Percentiles rank a stretch among this genome's conserved stretches.
Conservation (phyloP, 1,140 invertebrate genomes). For the Probaryconus sp. region DNA sequence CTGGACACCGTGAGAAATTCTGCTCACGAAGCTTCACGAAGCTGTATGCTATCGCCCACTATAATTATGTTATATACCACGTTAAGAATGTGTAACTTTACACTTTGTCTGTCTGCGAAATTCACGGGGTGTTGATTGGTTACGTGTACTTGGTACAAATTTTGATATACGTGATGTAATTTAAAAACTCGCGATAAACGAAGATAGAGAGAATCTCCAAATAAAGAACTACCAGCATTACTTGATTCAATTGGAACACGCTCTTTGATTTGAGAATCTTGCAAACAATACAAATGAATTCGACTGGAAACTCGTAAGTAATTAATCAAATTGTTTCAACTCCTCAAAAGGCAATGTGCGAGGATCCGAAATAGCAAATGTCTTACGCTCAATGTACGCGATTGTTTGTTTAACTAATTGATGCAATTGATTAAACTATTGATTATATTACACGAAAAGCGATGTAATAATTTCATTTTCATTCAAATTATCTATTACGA, state of each 20-base stretch:
- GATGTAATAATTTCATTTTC: too few species aligned
- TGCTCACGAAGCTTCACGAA: constrained; percentile 32
- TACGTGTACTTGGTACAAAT: constrained; percentile 43
- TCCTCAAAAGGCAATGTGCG: too few species aligned
- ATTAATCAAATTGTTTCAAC: constrained; percentile 26
- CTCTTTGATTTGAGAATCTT: constrained; percentile 12
- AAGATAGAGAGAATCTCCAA: constrained; percentile 8
- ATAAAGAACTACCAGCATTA: constrained; percentile 5
- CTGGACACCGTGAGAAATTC: constrained; percentile 36
- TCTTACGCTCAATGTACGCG: too few species aligned
- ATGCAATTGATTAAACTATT: too few species aligned
- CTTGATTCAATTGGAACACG: background rate
- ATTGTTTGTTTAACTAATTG: too few species aligned
- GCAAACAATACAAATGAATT: constrained; percentile 8
- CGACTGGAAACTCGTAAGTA: constrained; percentile 12
- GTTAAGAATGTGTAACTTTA: constrained; percentile 51
- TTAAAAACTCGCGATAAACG: too few species aligned
- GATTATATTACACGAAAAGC: too few species aligned
- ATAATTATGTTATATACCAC: constrained; percentile 44
- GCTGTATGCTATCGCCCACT: constrained; percentile 30
- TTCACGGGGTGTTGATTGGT: constrained; percentile 30
- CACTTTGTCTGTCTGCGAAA: constrained; percentile 33
- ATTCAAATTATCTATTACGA: too few species aligned
- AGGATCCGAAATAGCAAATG: too few species aligned
- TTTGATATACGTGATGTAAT: too few species aligned